phyloP scores from a whole-genome alignment of 2,888 invertebrate genomes.

The Pterobdella sp. region DNA sequence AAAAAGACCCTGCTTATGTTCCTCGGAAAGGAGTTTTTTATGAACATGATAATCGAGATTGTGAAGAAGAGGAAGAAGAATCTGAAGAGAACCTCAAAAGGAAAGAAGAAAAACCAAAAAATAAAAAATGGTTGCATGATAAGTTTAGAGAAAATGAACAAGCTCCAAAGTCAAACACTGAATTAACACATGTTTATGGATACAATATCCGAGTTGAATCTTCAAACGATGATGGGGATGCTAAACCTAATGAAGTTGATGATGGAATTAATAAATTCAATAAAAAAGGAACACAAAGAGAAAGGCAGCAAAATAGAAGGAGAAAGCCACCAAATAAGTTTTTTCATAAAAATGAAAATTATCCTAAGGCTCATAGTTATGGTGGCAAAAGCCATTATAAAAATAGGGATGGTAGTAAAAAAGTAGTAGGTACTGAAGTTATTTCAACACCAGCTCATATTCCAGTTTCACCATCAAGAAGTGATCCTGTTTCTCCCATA shows the following conservation, averaged over 20 bases:
- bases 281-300: neutral
- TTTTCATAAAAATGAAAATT: neutral
- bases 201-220: neutral
- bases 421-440: neutral
- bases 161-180: neutral
- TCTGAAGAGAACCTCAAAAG: neutral
- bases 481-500: neutral
- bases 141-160: neutral
- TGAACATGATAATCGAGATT: constrained; percentile 68
- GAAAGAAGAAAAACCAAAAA: too few species aligned
- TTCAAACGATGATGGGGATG: too few species aligned
- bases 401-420: neutral
- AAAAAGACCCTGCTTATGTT: constrained; percentile 91
- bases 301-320: neutral
- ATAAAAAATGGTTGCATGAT: neutral
- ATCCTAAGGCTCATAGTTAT: neutral
- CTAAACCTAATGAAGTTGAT: neutral
- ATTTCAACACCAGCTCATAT: neutral
- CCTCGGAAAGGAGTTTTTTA: constrained; percentile 92
- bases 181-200: neutral
- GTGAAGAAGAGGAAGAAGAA: constrained; percentile 36
- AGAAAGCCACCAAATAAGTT: neutral
- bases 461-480: neutral
- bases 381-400: neutral
- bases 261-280: neutral